Evolutionary conservation across 2,888 invertebrate genomes (phyloP).

Genomic region (Eupsilia transversa): DNA sequence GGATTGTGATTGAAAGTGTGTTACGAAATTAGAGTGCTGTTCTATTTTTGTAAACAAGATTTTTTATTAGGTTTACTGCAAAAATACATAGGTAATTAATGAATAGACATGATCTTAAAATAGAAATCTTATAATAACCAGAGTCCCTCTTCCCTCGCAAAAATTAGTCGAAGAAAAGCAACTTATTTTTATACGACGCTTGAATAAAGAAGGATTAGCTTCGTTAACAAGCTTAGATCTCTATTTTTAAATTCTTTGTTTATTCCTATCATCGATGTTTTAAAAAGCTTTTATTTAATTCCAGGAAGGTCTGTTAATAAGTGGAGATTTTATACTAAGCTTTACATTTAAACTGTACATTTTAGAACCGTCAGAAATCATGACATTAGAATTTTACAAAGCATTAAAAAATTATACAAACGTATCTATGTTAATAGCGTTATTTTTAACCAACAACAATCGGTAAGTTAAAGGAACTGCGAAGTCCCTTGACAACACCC

Average conservation of each 20-base stretch:
- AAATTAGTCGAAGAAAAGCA: constrained; percentile 1
- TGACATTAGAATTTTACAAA: neutral
- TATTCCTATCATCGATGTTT: neutral
- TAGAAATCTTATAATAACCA: neutral
- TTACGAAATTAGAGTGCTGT: too few species aligned
- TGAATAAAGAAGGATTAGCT: neutral
- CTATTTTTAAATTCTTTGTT: constrained; percentile 10
- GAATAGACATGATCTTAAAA: neutral
- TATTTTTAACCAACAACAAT: neutral
- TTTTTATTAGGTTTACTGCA: neutral
- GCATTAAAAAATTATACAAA: neutral
- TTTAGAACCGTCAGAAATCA: neutral
- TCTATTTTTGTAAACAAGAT: neutral
- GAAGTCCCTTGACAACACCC: neutral
- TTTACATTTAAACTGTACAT: neutral
- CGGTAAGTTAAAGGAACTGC: neutral
- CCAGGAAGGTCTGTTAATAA: neutral
- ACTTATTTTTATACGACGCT: constrained; percentile 1
- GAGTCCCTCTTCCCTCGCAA: neutral
- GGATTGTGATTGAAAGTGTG: too few species aligned
- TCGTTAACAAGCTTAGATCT: neutral
- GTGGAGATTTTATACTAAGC: neutral
- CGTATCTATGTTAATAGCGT: neutral
- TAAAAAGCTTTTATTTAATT: neutral
- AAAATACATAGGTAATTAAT: neutral